Percentiles rank a stretch among this genome's conserved stretches.
These are phyloP conservation scores for Amazona finschi DNA, from an alignment of 2,797 vertebrate species.

Conservation along the genomic window DNA sequence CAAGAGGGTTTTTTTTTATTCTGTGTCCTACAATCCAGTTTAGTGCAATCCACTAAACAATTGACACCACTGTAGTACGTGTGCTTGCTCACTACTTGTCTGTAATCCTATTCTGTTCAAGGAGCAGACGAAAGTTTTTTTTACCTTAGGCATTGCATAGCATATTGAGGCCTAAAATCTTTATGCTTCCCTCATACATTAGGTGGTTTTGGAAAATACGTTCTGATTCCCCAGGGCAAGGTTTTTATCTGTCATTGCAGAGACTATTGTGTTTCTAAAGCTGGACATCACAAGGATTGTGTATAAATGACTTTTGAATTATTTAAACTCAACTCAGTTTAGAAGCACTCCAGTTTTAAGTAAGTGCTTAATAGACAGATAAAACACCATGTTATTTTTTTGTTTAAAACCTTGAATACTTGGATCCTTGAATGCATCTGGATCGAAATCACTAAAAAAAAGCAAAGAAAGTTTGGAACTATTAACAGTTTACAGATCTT, in stretches of 20 bases:
- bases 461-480: not conserved
- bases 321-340: not conserved
- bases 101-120: not conserved
- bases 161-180: not conserved
- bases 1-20: not conserved
- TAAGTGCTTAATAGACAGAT: not conserved
- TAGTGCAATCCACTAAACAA: not conserved
- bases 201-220: not conserved
- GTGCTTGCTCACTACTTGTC: not conserved
- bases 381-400: not conserved
- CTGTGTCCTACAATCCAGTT: not conserved
- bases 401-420: not conserved
- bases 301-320: not conserved
- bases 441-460: not conserved
- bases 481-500: not conserved
- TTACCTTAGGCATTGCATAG: not conserved
- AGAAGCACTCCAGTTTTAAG: not conserved
- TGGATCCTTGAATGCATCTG: not conserved
- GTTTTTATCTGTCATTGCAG: not conserved
- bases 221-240: not conserved
- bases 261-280: not conserved
- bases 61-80: not conserved
- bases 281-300: not conserved
- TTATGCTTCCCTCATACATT: not conserved
- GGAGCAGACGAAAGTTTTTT: not conserved